Conservation (phyloP, 2,888 invertebrate genomes). For the Heliconius charithonia region DNA sequence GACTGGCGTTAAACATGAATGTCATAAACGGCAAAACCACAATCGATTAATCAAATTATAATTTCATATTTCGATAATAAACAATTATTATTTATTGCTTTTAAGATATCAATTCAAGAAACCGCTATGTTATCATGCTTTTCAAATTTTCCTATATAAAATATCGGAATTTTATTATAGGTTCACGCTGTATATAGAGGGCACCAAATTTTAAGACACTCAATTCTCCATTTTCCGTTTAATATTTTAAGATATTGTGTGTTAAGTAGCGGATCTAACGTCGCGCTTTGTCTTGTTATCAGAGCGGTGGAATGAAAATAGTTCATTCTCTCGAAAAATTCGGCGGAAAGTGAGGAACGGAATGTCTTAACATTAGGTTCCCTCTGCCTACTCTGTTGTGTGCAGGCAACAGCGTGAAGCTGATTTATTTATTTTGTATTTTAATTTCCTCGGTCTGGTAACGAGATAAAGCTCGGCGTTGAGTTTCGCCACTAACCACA, state of each 20-base stretch:
- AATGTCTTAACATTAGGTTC: background rate
- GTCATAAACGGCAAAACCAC: conserved; percentile 1
- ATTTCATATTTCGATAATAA: background rate
- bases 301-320: background rate
- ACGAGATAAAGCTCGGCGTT: background rate
- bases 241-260: background rate
- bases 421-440: too few species aligned
- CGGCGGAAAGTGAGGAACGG: too few species aligned
- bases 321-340: too few species aligned
- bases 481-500: background rate
- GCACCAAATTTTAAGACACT: background rate
- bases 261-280: background rate
- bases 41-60: conserved; percentile 1
- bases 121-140: background rate
- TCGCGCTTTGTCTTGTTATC: background rate
- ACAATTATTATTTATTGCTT: background rate
- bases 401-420: background rate
- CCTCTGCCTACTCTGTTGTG: background rate
- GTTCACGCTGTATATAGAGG: too few species aligned
- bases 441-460: background rate
- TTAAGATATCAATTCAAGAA: too few species aligned
- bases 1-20: background rate
- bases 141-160: background rate
- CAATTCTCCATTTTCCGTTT: too few species aligned
- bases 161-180: too few species aligned